These are phyloP conservation scores for Biston betularia DNA, from an alignment of 2,888 invertebrate species.

Conservation along the genomic window DNA sequence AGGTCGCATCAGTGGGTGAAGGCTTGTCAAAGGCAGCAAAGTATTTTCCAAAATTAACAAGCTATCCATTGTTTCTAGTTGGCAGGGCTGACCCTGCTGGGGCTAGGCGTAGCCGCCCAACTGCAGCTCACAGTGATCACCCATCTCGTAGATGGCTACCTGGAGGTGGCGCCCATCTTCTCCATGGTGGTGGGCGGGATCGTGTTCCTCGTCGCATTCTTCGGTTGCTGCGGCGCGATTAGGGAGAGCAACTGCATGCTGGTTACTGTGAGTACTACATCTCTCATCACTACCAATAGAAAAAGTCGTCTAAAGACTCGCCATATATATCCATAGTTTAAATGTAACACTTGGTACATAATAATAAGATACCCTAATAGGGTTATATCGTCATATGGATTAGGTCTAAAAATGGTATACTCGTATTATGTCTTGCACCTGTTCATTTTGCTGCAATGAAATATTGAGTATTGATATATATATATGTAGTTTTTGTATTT, in stretches of 20 bases:
- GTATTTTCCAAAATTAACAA: background rate
- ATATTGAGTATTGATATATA: too few relatives aligned
- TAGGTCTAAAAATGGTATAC: too few relatives aligned
- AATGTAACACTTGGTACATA: too few relatives aligned
- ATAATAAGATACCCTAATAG: too few relatives aligned
- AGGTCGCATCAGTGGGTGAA: too few relatives aligned
- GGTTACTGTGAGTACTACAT: slow-evolving; percentile 88
- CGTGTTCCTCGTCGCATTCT: slow-evolving; percentile 92
- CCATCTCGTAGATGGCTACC: slow-evolving; percentile 66
- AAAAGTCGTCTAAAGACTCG: too few relatives aligned
- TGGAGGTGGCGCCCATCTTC: slow-evolving; percentile 85
- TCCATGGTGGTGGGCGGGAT: slow-evolving; percentile 89
- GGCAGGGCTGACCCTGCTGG: slow-evolving; percentile 88
- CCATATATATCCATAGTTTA: too few relatives aligned
- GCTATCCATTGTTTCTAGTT: slow-evolving; percentile 81
- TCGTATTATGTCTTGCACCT: too few relatives aligned
- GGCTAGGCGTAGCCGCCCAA: slow-evolving; percentile 88
- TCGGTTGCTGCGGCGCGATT: slow-evolving; percentile 96
- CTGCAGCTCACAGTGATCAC: slow-evolving; percentile 80
- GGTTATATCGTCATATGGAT: too few relatives aligned
- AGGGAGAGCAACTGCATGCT: slow-evolving; percentile 95
- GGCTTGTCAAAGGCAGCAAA: background rate
- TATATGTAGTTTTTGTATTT: too few relatives aligned
- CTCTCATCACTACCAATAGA: background rate
- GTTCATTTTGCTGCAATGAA: too few relatives aligned